A percentile compares a stretch with the other conserved stretches of the same genome.
Evolutionary conservation across 2,113 vertebrate species (phyloP).

Genomic region (Lepisosteus osseus): DNA sequence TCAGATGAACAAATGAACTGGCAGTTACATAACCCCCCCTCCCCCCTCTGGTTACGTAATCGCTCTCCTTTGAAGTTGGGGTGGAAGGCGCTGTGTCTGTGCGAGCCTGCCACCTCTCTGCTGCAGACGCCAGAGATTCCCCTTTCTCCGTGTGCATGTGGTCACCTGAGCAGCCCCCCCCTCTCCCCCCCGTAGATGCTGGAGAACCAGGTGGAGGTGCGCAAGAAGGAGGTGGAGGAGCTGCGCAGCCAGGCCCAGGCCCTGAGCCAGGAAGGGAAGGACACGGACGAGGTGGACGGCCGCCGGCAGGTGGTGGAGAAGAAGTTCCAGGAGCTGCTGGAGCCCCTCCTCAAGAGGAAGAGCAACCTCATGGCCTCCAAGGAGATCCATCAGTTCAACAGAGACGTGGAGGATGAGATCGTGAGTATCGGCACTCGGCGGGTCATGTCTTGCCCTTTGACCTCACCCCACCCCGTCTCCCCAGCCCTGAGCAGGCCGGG

Average conservation of each 20-base stretch:
- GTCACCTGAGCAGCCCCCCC: not conserved
- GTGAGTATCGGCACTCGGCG: conserved; percentile 62
- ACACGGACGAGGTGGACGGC: conserved; percentile 86
- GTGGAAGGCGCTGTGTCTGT: no score
- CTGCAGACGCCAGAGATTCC: no score
- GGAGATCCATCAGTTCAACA: conserved; percentile 93
- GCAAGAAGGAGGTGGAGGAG: conserved; percentile 90
- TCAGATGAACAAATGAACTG: not conserved
- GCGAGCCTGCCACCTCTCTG: no score
- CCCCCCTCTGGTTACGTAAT: conserved; percentile 17
- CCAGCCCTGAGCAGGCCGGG: no score
- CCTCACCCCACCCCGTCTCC: no score
- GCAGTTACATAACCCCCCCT: conserved; percentile 16
- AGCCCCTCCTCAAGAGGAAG: conserved; percentile 78
- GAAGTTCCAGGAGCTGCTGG: conserved; percentile 85
- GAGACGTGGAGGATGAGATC: conserved; percentile 93
- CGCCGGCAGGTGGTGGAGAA: conserved; percentile 78
- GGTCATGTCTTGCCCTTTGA: no score
- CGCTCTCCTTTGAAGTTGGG: not conserved
- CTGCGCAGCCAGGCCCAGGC: conserved; percentile 86
- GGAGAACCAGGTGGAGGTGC: conserved; percentile 96
- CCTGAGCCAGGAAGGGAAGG: conserved; percentile 86
- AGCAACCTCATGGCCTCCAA: conserved; percentile 84
- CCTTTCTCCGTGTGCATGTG: not conserved
- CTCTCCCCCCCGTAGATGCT: conserved; percentile 71